Base-by-base conservation (phyloP, 2,113 vertebrate species). In the Corydoras sp. region DNA sequence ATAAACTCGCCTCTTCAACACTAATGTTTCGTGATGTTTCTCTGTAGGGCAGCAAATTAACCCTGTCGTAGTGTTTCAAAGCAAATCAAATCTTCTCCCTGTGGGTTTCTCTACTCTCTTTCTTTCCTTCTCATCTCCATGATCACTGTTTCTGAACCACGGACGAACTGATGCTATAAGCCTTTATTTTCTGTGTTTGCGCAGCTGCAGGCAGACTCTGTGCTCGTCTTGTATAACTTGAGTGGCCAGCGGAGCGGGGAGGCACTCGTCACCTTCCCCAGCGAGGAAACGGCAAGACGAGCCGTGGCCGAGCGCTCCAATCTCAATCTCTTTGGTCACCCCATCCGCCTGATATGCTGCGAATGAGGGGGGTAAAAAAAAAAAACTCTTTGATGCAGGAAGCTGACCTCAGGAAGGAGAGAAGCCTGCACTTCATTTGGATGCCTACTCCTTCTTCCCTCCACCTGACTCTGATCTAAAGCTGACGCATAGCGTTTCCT, bases 161-260 rank as follows among this genome's bases (percentile, higher is more conserved):
- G 1, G 5, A 8, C 55, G 65, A 67, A 13, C 5, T 30, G 58
- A 51, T 62, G 8, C 7, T 1, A 9, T 51, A 35, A 50, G 3
- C 29, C 2, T 71, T 12, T 3, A n/a, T 59, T 15, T 7, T 32
- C 10, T 24, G 18, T 24, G 18, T 24, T 24, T 24, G 18, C 32
- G 35, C 86, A 96, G 94, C 91, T 96, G 75, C 92, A 92, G 10
- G 83, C 90, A 79, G 94, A 96, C 51, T 89, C 91, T 31, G 80
- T 95, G 79, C 89, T 96, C 5, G 77, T 93, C 81, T 86, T 96
- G 86, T 93, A 94, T 81, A 92, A 92, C 87, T 90, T 93, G 76
- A 93, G 87, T 24, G 93, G 94, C 74, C 92, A 93, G 85, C 91
- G 92, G 85, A 94, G 92, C n/a, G 93, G 92, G 3, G 93, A 95